Conservation (phyloP, 2,888 invertebrate species). For the Oscheius sp. region DNA sequence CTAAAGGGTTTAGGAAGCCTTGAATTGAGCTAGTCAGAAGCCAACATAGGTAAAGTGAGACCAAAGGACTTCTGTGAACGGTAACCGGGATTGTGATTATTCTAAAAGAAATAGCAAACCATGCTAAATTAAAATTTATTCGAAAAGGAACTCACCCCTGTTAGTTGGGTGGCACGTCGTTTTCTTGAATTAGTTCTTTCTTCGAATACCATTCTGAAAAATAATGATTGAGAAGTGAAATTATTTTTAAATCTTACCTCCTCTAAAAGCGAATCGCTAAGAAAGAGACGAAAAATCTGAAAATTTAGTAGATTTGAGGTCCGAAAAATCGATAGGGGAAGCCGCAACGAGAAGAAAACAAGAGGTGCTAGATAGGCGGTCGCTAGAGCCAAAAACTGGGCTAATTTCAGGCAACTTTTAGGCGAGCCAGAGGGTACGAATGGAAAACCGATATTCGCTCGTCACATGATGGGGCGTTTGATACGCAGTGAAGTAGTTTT, state of each 20-base stretch:
- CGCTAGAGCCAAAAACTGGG: too few relatives aligned
- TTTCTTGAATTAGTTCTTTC: conserved; percentile 1
- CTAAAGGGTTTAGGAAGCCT: too few relatives aligned
- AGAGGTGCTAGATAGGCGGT: too few relatives aligned
- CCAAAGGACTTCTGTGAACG: too few relatives aligned
- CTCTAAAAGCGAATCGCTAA: conserved; percentile 2
- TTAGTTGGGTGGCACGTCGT: neutral
- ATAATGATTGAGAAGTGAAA: neutral
- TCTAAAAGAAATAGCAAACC: neutral
- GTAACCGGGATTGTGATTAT: too few relatives aligned
- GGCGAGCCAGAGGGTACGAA: too few relatives aligned
- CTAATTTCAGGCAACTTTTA: too few relatives aligned
- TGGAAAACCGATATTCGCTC: neutral
- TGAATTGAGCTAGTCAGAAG: too few relatives aligned
- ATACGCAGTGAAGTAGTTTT: conserved; percentile 21
- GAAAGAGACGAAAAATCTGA: neutral
- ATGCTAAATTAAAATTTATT: neutral
- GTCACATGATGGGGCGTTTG: conserved; percentile 3
- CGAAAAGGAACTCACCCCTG: conserved; percentile 10
- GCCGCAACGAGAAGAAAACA: neutral
- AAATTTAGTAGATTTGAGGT: neutral
- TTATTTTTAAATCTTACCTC: too few relatives aligned
- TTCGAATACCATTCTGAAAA: conserved; percentile 11
- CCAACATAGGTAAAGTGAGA: too few relatives aligned
- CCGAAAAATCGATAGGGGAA: neutral